Evolutionary conservation across 2,888 invertebrate species (phyloP).

Genomic region (Hirtodrosophila confusa): DNA sequence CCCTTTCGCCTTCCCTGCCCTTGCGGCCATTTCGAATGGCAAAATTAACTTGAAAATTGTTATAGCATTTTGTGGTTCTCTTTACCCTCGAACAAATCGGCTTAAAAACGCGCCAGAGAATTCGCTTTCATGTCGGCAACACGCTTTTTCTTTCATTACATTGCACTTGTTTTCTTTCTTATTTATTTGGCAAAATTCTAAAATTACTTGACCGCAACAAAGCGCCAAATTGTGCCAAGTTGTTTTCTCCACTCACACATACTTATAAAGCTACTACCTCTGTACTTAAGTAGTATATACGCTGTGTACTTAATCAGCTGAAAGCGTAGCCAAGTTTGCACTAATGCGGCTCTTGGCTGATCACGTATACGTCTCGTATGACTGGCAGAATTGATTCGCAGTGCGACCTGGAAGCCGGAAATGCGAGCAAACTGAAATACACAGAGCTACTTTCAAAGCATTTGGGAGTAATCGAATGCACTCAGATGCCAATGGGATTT

Average conservation of each 20-base stretch:
- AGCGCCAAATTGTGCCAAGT: conserved; percentile 65
- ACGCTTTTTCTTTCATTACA: conserved; percentile 63
- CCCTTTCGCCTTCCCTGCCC: neutral
- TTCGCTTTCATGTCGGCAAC: conserved; percentile 62
- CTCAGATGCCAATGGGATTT: conserved; percentile 5
- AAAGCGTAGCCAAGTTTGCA: conserved; percentile 64
- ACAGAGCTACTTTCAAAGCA: conserved; percentile 21
- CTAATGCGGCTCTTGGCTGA: conserved; percentile 16
- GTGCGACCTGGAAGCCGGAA: conserved; percentile 4
- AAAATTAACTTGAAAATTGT: conserved; percentile 60
- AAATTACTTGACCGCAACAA: conserved; percentile 72
- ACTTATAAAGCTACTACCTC: neutral
- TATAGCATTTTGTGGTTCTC: conserved; percentile 59
- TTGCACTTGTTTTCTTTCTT: conserved; percentile 46
- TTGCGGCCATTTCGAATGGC: conserved; percentile 21
- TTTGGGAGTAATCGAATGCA: conserved; percentile 21
- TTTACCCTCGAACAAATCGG: conserved; percentile 52
- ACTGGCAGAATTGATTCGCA: conserved; percentile 38
- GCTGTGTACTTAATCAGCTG: conserved; percentile 69
- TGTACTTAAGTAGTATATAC: no score
- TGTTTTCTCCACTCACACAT: conserved; percentile 43
- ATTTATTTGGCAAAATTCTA: conserved; percentile 47
- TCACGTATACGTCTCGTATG: conserved; percentile 48
- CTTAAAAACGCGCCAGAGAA: conserved; percentile 62
- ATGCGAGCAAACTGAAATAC: conserved; percentile 29